Evolutionary conservation across 1,140 invertebrate species (phyloP).

Genomic region (Trichonephila inaurata): DNA sequence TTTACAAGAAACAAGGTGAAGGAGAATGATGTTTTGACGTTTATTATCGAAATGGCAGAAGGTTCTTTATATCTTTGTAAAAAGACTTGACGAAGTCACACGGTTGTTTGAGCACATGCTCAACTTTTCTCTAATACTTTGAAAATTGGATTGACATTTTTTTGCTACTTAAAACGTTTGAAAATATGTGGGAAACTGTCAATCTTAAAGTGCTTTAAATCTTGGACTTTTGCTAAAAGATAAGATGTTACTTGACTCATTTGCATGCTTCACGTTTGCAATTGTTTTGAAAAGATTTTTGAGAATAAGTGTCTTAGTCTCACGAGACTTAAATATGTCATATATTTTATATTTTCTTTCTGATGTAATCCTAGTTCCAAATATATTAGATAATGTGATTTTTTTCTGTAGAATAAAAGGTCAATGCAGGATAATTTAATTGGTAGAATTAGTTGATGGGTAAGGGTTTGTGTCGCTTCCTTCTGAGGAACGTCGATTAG

Average conservation of each 20-base stretch:
- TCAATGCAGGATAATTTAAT: too few relatives aligned
- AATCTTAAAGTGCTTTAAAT: not conserved
- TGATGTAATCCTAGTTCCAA: too few relatives aligned
- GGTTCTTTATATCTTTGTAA: not conserved
- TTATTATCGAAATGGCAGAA: not conserved
- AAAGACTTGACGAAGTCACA: conserved; percentile 27
- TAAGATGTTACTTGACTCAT: not conserved
- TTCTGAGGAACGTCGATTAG: too few relatives aligned
- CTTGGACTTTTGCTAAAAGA: not conserved
- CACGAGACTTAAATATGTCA: not conserved
- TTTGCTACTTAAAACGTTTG: not conserved
- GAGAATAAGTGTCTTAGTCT: not conserved
- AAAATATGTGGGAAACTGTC: not conserved
- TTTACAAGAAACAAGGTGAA: not conserved
- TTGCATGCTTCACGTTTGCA: not conserved
- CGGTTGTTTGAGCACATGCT: not conserved
- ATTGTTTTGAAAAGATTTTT: not conserved
- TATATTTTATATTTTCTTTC: too few relatives aligned
- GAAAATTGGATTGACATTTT: not conserved
- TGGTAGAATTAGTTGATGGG: too few relatives aligned
- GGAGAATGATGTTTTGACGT: conserved; percentile 12
- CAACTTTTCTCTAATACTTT: not conserved
- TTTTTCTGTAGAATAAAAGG: too few relatives aligned
- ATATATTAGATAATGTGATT: too few relatives aligned
- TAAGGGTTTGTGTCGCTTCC: too few relatives aligned